Conservation (phyloP, 2,797 vertebrate species). For the Anguilla obscura region DNA sequence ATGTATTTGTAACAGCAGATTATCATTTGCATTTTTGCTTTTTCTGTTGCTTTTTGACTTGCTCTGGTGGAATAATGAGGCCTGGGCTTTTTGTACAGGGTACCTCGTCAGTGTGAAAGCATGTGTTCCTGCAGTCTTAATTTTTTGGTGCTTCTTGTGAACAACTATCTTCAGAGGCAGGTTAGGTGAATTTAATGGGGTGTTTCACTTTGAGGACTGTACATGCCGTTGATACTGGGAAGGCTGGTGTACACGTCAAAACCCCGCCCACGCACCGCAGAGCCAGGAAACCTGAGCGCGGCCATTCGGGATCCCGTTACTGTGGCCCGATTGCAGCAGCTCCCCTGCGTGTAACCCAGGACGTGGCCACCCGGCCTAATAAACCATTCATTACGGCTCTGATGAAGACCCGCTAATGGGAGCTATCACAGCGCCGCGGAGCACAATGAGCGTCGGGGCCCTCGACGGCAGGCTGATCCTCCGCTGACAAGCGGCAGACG, state of each 20-base stretch:
- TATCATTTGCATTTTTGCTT: not conserved
- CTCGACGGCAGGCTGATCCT: constrained; percentile 5
- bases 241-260: not conserved
- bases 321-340: not conserved
- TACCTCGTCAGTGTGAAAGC: not conserved
- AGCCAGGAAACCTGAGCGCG: constrained; percentile 16
- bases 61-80: not conserved
- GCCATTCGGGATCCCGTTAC: constrained; percentile 24
- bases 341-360: constrained; percentile 14
- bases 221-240: not conserved
- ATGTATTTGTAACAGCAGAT: not conserved
- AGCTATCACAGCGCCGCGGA: not conserved
- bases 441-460: not conserved
- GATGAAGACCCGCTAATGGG: constrained; percentile 23
- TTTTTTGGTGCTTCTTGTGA: not conserved
- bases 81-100: not conserved
- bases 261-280: not conserved
- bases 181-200: not conserved
- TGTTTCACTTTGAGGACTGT: not conserved
- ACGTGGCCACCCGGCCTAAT: constrained; percentile 17
- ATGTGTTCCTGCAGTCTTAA: not conserved
- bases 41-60: not conserved
- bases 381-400: constrained; percentile 27
- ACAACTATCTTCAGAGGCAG: not conserved
- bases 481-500: constrained; percentile 20